These are phyloP conservation scores for Cheilosia vulpina DNA, from an alignment of 2,888 invertebrate species.

Conservation along the genomic window DNA sequence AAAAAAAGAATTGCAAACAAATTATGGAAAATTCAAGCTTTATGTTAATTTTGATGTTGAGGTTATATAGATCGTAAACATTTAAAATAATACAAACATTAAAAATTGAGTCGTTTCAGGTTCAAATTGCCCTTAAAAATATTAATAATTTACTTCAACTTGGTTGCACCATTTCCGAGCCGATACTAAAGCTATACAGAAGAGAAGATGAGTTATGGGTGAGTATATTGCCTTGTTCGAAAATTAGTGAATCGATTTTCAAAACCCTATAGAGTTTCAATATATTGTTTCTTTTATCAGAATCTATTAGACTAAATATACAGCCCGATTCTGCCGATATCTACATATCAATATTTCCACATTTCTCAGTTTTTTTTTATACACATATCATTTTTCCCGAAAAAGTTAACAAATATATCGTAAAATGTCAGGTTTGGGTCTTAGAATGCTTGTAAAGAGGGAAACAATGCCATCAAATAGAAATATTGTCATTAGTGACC, in stretches of 20 bases:
- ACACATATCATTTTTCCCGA: no score
- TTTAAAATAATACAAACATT: not conserved
- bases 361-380: no score
- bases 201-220: conserved; percentile 89
- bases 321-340: no score
- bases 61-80: conserved; percentile 36
- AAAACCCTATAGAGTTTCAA: not conserved
- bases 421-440: no score
- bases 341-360: no score
- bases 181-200: conserved; percentile 87
- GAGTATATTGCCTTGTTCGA: conserved; percentile 8
- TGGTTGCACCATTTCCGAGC: conserved; percentile 86
- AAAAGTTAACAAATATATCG: no score
- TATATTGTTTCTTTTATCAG: no score
- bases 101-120: conserved; percentile 81
- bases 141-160: conserved; percentile 90
- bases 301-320: no score
- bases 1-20: conserved; percentile 74
- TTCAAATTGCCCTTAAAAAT: conserved; percentile 91
- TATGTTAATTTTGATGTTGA: conserved; percentile 87
- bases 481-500: no score
- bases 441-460: no score
- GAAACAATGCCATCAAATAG: no score
- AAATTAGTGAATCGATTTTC: not conserved
- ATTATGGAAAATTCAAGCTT: conserved; percentile 81